Base-by-base conservation (phyloP, 2,797 vertebrate species). In the Rallus crepitans region DNA sequence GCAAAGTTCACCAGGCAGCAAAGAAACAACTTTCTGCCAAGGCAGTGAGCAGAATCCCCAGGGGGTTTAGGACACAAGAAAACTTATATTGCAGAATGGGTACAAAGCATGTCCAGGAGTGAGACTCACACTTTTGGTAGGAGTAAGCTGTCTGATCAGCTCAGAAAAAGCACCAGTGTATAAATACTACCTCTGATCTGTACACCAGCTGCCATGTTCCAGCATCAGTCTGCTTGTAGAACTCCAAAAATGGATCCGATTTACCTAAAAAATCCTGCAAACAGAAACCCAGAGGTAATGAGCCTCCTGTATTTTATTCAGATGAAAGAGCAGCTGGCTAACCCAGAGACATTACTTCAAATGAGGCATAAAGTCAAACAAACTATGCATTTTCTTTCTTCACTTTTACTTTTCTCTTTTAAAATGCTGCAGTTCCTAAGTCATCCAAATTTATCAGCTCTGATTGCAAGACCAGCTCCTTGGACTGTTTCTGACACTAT, bases 241-340 rank as follows among this genome's bases (percentile, higher is more conserved):
- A 97, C 96, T 99, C 99, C 97, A 99, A 96, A 98, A 99, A 99
- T 0, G 98, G 99, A 98, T 99, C 99, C 0, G 98, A 99, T 97
- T 99, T 99, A 69, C 99, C 99, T 93, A 99, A 98, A n/a, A 98
- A 97, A 94, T 99, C 99, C 99, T 99, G 90, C 48, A 77, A 61
- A 93, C 15, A 90, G 88, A 95, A 95, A 11, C 13, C 33, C 72
- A 75, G n/a, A 75, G 65, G 25, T 33, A 52, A 80, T 68, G 47
- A 87, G 37, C 17, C 25, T 72, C 24, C 35, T 55, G 0, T 25
- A 63, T 50, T 84, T 78, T n/a, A 88, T 6, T 9, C 13, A 45
- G 56, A 78, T 37, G 8, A 82, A 28, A 50, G 42, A 77, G 82
- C 11, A 64, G 75, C n/a, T 65, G 30, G 42, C 33, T 78, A 37